Evolutionary conservation across 2,888 invertebrate genomes (phyloP), one percentile per base, ranked within the genome.

Genomic region (Hedya salicella): DNA sequence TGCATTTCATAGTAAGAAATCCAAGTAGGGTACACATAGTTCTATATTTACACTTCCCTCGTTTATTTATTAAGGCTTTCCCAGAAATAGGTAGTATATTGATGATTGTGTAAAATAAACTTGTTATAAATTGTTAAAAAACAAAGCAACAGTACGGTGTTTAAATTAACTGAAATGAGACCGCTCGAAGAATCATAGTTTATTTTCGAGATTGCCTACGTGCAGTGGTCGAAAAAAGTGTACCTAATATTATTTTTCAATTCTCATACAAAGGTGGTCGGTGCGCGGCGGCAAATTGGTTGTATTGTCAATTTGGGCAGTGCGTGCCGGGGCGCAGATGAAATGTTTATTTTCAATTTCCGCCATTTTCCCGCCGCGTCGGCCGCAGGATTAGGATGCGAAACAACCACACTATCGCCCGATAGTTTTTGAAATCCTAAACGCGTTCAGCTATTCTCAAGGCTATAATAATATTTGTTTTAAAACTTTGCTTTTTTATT

Each of bases 291-390:
- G 83, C 87, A 91, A 91, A 91, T 91, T 92, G 91, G 91, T 89
- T 90, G 91, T 91, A 92, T 92, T 91, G 91, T 91, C 91, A 91
- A 91, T 91, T 92, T 90, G 91, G 91, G 87, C 91, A 91, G 91
- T 92, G 92, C 91, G 91, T 91, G 89, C 89, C 84, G 85, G 84
- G 80, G 87, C 86, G 88, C 88, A 88, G 89, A 89, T 87, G 88
- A 86, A 91, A 91, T 92, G 92, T 92, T 92, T 92, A 91, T 92
- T 91, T 92, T 92, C 92, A 91, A 92, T 92, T 91, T 91, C 89
- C 89, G 86, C 82, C 89, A 87, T 89, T 92, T 90, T 86, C 88
- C 86, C 81, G 81, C 83, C 85, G 83, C 86, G 82, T 76, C 85
- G 82, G 86, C 84, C 83, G 78, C 86, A 80, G 89, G 89, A 91